Conservation (phyloP, 2,888 invertebrate species). For the Pandemis cinnamomeana region DNA sequence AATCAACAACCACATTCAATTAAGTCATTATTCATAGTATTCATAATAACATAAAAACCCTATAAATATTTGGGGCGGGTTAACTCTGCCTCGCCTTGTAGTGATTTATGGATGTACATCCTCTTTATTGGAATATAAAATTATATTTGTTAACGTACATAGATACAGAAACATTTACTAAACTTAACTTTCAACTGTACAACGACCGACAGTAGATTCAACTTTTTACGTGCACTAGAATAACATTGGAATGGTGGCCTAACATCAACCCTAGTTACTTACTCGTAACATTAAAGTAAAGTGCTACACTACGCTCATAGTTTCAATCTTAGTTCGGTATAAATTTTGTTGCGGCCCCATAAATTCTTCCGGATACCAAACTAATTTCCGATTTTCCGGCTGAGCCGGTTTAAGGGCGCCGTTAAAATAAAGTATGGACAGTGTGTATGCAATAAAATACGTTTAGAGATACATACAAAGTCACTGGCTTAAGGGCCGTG, state of each 20-base stretch:
- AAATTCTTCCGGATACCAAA: slow-evolving; percentile 30
- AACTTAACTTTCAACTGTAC: slow-evolving; percentile 5
- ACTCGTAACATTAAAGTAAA: not conserved
- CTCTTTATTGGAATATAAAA: slow-evolving; percentile 7
- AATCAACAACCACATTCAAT: slow-evolving; percentile 16
- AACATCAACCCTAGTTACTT: slow-evolving; percentile 5
- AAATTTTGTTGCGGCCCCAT: slow-evolving; percentile 15
- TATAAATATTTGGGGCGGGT: slow-evolving; percentile 9
- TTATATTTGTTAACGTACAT: slow-evolving; percentile 1
- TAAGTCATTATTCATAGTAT: slow-evolving; percentile 18
- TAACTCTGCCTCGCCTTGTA: slow-evolving; percentile 14
- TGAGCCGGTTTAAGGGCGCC: slow-evolving; percentile 30
- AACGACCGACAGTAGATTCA: slow-evolving; percentile 2
- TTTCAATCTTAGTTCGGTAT: slow-evolving; percentile 20
- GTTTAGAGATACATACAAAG: slow-evolving; percentile 2
- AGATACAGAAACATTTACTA: not conserved
- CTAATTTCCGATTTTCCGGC: slow-evolving; percentile 39
- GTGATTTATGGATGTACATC: slow-evolving; percentile 19
- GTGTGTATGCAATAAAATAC: slow-evolving; percentile 30
- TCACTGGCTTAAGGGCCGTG: not conserved
- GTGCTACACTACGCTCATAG: slow-evolving; percentile 1
- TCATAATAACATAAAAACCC: slow-evolving; percentile 15
- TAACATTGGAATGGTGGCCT: not conserved
- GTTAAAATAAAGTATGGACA: slow-evolving; percentile 35
- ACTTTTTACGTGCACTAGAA: not conserved